phyloP scores from a whole-genome alignment of 2,888 invertebrate species.

The Trissoscelio sp. region DNA sequence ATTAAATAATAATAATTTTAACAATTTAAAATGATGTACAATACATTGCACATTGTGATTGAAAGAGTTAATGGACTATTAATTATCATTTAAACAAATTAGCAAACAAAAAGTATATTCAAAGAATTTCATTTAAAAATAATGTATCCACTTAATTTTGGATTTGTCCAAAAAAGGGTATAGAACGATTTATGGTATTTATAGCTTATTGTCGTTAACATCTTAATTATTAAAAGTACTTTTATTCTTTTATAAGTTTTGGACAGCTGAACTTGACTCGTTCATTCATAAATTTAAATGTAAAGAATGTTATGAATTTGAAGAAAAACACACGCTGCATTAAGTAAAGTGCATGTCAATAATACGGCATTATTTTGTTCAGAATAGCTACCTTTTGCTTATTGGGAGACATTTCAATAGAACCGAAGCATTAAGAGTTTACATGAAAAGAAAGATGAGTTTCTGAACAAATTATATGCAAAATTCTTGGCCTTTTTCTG shows the following conservation, averaged over 20 bases:
- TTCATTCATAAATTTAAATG: slow-evolving; percentile 61
- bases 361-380: slow-evolving; percentile 31
- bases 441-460: slow-evolving; percentile 60
- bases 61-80: too few species aligned
- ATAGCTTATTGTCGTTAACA: slow-evolving; percentile 36
- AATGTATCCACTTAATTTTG: slow-evolving; percentile 36
- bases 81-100: too few species aligned
- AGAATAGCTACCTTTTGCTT: slow-evolving; percentile 32
- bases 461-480: slow-evolving; percentile 61
- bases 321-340: slow-evolving; percentile 65
- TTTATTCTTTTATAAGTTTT: slow-evolving; percentile 32
- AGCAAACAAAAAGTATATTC: too few species aligned
- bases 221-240: slow-evolving; percentile 49
- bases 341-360: slow-evolving; percentile 59
- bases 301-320: slow-evolving; percentile 47
- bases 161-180: slow-evolving; percentile 10
- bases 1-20: too few species aligned
- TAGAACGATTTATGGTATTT: slow-evolving; percentile 26
- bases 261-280: slow-evolving; percentile 65
- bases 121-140: slow-evolving; percentile 7
- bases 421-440: slow-evolving; percentile 62
- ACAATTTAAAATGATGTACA: too few species aligned
- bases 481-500: slow-evolving; percentile 51
- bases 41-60: too few species aligned
- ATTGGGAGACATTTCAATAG: slow-evolving; percentile 42